A percentile compares a stretch with the other conserved stretches of the same genome.
Conservation (phyloP, 2,113 vertebrate genomes). For the Cromileptes altivelis region DNA sequence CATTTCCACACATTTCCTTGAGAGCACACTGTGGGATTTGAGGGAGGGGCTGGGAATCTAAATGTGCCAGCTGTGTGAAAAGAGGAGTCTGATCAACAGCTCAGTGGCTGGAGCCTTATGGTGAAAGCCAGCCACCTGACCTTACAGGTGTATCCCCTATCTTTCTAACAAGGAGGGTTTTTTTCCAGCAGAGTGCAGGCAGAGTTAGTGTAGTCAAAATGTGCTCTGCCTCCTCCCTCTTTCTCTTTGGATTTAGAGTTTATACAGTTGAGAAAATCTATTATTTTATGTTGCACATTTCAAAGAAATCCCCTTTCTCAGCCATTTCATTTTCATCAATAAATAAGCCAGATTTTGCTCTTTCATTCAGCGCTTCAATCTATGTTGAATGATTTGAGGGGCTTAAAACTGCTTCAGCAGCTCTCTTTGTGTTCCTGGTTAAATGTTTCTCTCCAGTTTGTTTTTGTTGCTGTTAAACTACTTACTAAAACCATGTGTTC, state of each 20-base stretch:
- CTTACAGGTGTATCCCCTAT: slow-evolving; percentile 74
- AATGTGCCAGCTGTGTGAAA: slow-evolving; percentile 80
- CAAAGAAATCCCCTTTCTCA: slow-evolving; percentile 79
- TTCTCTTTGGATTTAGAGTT: slow-evolving; percentile 60
- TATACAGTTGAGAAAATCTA: slow-evolving; percentile 71
- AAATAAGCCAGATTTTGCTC: slow-evolving; percentile 79
- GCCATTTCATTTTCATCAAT: slow-evolving; percentile 83
- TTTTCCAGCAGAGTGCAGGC: slow-evolving; percentile 16
- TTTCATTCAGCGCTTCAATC: slow-evolving; percentile 72
- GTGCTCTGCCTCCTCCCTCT: slow-evolving; percentile 42
- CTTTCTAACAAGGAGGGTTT: slow-evolving; percentile 34
- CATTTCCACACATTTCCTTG: slow-evolving; percentile 87
- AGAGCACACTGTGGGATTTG: slow-evolving; percentile 83
- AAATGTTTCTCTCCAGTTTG: slow-evolving; percentile 80
- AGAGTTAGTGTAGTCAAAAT: slow-evolving; percentile 48
- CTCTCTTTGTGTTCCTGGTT: slow-evolving; percentile 81
- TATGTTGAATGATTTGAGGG: slow-evolving; percentile 78
- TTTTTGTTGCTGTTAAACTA: slow-evolving; percentile 77
- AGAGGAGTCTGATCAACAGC: slow-evolving; percentile 77
- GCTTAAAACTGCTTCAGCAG: slow-evolving; percentile 74
- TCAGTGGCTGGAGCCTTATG: slow-evolving; percentile 68
- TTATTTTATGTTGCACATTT: slow-evolving; percentile 77
- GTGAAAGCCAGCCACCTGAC: slow-evolving; percentile 72
- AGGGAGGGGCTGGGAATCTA: slow-evolving; percentile 81
- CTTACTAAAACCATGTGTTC: slow-evolving; percentile 73